A percentile compares a stretch with the other conserved stretches of the same genome.
Evolutionary conservation across 2,797 vertebrate genomes (phyloP).

Genomic region (Sebastes paucispinis): DNA sequence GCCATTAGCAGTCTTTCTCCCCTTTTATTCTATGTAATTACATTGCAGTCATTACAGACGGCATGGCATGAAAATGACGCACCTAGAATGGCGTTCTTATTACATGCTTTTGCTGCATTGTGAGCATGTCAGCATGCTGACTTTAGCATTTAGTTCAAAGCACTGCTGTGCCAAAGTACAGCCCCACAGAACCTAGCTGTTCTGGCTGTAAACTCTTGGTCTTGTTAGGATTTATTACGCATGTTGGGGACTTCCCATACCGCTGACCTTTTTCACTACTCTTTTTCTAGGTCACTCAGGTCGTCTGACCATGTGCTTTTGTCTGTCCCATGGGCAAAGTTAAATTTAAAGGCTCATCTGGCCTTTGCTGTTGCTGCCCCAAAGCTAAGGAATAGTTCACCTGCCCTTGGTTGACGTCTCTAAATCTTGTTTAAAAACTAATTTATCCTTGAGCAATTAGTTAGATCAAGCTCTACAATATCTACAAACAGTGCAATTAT

Average conservation of each 20-base stretch:
- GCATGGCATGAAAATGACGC: too few relatives aligned
- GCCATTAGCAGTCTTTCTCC: too few relatives aligned
- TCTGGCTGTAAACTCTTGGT: not conserved
- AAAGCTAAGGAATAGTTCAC: not conserved
- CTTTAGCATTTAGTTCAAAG: not conserved
- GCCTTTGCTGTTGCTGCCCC: not conserved
- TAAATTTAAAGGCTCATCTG: not conserved
- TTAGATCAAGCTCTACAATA: not conserved
- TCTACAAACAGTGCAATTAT: not conserved
- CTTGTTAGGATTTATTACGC: not conserved
- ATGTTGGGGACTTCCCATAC: not conserved
- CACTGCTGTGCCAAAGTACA: not conserved
- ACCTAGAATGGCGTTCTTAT: too few relatives aligned
- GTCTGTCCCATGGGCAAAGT: not conserved
- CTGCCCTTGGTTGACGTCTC: not conserved
- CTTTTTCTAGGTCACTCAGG: not conserved
- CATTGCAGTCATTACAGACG: too few relatives aligned
- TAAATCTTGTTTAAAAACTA: not conserved
- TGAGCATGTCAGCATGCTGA: not conserved
- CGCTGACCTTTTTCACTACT: not conserved
- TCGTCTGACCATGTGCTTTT: slow-evolving; percentile 8
- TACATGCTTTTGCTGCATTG: not conserved
- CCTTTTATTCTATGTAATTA: too few relatives aligned
- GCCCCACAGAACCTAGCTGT: not conserved
- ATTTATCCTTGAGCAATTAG: not conserved